Base-by-base conservation (phyloP, 1,140 invertebrate species). In the Mamestra configurata region DNA sequence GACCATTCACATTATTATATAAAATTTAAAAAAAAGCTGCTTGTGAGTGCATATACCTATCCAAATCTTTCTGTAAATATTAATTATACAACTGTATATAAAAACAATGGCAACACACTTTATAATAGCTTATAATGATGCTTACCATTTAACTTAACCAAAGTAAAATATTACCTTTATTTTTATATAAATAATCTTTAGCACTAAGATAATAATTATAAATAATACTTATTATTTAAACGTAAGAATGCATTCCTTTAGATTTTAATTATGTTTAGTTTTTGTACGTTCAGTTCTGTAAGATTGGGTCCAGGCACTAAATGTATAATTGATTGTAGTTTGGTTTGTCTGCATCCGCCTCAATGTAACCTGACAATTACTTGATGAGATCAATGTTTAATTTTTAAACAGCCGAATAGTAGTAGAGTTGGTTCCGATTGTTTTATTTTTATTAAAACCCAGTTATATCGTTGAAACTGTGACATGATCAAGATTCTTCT, bases 181-280 rank as follows among this genome's bases (percentile, higher is more conserved):
- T 77, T 75, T 75, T 70, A 53, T 77, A 68, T 35, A 53, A 68
- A 68, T 77, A 66, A 57, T 76, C 20, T 64, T 75, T 75, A 18
- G 20, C 2, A 18, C 18, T 76, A 73, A 68, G 51, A 27, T 57
- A 61, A 43, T 76, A 72, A 49, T 57, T 79, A 73, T 79, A 70
- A 73, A 27, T 55, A 76, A 59, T 46, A 5, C n/a, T 31, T 31
- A 76, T 76, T 27, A 35, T 76, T 76, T 64, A 75, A 75, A 64
- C 24, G 49, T 73, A 73, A 80, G 73, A 76, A 79, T 80, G 76
- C 76, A 83, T 80, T 80, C 79, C 79, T 77, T 83, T 80, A 76
- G 68, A 64, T 71, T 66, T 46, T 71, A 80, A 53, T 79, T 68
- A 71, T 53, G 22, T 61, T 79, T 76, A 76, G 27, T 72, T 55